A percentile compares a stretch with the other conserved stretches of the same genome.
phyloP scores from a whole-genome alignment of 64 coral and sea anemone species.

The Dendronephthya gigantea region DNA sequence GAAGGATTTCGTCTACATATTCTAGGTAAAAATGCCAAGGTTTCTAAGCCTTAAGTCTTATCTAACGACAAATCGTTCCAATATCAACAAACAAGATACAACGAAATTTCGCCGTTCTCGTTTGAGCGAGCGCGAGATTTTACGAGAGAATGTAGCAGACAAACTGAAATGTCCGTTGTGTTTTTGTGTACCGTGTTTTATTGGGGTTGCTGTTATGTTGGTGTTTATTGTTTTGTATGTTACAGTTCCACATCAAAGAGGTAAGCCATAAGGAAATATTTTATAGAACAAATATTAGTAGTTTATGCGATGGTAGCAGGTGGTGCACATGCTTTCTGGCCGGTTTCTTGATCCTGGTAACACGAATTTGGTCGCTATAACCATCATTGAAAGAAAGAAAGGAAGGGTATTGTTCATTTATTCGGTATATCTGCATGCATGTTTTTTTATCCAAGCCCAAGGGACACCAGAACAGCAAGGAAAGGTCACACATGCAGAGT shows the following conservation, averaged over 20 bases:
- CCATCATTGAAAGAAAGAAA: no score
- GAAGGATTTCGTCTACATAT: no score
- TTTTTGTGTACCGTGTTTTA: slow-evolving; percentile 73
- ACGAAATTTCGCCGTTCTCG: slow-evolving; percentile 36
- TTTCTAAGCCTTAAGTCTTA: neutral
- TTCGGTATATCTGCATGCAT: no score
- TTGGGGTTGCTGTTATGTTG: slow-evolving; percentile 61
- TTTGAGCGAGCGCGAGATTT: slow-evolving; percentile 53
- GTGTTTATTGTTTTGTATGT: slow-evolving; percentile 77
- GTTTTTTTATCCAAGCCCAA: no score
- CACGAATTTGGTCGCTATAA: no score
- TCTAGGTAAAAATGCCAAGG: neutral
- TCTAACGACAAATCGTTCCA: neutral
- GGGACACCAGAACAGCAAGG: no score
- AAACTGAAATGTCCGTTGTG: slow-evolving; percentile 64
- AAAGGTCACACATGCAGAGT: no score
- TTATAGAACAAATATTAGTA: no score
- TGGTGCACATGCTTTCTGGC: no score
- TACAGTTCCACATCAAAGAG: slow-evolving; percentile 51
- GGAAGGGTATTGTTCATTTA: no score
- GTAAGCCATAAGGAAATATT: slow-evolving; percentile 16
- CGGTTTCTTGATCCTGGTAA: no score
- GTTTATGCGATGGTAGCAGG: no score
- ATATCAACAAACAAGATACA: slow-evolving; percentile 32
- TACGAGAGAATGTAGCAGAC: slow-evolving; percentile 62